These are phyloP conservation scores for Sakesphorus luctuosus DNA, from an alignment of 2,113 vertebrate species.

Conservation along the genomic window DNA sequence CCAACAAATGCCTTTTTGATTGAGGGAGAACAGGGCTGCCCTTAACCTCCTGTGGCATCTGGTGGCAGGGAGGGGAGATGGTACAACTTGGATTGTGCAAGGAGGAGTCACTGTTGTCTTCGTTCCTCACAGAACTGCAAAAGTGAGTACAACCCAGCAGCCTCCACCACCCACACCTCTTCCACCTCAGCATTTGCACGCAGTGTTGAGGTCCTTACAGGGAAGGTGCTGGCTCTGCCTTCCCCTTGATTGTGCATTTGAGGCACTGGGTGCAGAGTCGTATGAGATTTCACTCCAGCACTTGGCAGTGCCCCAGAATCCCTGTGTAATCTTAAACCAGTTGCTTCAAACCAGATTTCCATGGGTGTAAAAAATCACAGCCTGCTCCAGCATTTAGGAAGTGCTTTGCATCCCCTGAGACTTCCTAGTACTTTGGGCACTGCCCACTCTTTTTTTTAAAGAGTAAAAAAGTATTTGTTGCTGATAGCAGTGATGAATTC, in stretches of 20 bases:
- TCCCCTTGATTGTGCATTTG: fast-evolving
- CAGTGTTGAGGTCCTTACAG: not conserved
- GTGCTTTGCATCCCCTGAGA: slow-evolving; percentile 41
- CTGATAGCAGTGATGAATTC: slow-evolving; percentile 9
- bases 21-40: not conserved
- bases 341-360: slow-evolving; percentile 43
- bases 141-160: not conserved
- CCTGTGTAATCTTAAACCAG: slow-evolving; percentile 9
- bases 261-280: not conserved
- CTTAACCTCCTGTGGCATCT: not conserved
- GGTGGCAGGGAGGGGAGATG: not conserved
- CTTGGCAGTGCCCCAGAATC: slow-evolving; percentile 6
- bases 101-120: not conserved
- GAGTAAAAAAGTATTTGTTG: not conserved
- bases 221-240: not conserved
- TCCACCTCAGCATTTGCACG: fast-evolving
- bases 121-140: not conserved
- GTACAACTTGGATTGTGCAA: not conserved
- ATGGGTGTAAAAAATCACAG: slow-evolving; percentile 60
- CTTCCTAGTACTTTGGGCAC: slow-evolving; percentile 27
- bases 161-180: not conserved
- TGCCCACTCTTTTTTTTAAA: not conserved
- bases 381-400: slow-evolving; percentile 42
- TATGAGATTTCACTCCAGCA: not conserved
- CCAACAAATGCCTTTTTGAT: not conserved